Percentiles rank a stretch among this genome's conserved stretches.
Conservation (phyloP, 2,797 vertebrate genomes). For the Neostethus bicornis region DNA sequence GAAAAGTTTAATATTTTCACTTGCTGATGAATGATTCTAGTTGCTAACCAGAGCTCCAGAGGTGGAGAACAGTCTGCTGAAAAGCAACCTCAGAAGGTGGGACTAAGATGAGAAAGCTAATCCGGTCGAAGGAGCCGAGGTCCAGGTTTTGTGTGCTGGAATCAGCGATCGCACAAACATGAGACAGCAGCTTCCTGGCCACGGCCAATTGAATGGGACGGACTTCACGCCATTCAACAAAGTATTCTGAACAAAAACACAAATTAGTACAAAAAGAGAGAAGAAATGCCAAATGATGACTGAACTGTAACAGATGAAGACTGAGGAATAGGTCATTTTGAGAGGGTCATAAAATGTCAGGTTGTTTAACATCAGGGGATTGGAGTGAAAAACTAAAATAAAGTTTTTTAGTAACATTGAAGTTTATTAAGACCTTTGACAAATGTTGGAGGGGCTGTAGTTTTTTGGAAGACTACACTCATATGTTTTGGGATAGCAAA, state of each 20-base stretch:
- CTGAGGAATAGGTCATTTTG: too few species aligned
- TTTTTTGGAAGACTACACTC: too few species aligned
- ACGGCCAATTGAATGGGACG: conserved; percentile 94
- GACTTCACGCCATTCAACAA: conserved; percentile 81
- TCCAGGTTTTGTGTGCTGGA: conserved; percentile 98
- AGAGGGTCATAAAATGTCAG: too few species aligned
- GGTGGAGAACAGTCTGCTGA: conserved; percentile 90
- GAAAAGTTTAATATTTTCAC: conserved; percentile 1
- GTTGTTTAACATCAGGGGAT: too few species aligned
- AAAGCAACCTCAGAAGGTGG: conserved; percentile 96
- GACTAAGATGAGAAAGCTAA: conserved; percentile 95
- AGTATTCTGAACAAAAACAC: conserved; percentile 80
- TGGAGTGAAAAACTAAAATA: too few species aligned
- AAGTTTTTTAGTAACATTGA: too few species aligned
- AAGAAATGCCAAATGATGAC: too few species aligned
- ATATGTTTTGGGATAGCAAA: too few species aligned
- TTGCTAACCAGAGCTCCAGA: conserved; percentile 91
- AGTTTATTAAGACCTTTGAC: too few species aligned
- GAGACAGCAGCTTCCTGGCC: conserved; percentile 95
- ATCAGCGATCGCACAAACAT: conserved; percentile 96
- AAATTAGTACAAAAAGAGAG: conserved; percentile 5
- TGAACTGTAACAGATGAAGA: too few species aligned
- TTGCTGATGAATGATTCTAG: not conserved
- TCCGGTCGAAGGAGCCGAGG: conserved; percentile 94
- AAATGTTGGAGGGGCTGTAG: too few species aligned